Percentiles rank a stretch among this genome's conserved stretches.
These are phyloP conservation scores for Distichodus sexfasciatus DNA, from an alignment of 2,797 vertebrate genomes.

Conservation along the genomic window DNA sequence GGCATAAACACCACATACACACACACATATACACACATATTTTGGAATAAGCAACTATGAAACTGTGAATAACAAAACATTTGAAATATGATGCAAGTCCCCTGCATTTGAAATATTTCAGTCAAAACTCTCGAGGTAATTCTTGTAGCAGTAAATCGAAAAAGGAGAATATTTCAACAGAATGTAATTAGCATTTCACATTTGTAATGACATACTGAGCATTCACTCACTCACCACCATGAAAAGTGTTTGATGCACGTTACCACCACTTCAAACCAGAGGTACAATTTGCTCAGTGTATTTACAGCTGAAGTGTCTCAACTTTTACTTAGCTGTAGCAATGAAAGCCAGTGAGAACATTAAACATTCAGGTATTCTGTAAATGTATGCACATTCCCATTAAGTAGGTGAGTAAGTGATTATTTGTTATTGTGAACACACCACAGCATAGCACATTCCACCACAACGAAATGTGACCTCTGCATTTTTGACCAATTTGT, in stretches of 20 bases:
- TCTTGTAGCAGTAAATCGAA: conserved; percentile 37
- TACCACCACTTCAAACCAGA: conserved; percentile 14
- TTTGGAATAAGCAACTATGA: conserved; percentile 27
- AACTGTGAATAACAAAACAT: conserved; percentile 34
- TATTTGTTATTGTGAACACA: too few relatives aligned
- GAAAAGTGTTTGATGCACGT: conserved; percentile 17
- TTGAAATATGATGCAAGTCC: conserved; percentile 45
- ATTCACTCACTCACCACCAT: conserved; percentile 4
- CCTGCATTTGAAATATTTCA: conserved; percentile 40
- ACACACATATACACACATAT: not conserved
- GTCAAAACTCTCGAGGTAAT: conserved; percentile 27
- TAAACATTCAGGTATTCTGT: not conserved
- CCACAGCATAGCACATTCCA: too few relatives aligned
- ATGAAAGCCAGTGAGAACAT: not conserved
- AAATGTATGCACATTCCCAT: too few relatives aligned
- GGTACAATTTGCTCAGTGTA: conserved; percentile 9
- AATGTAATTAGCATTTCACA: conserved; percentile 40
- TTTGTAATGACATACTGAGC: conserved; percentile 31
- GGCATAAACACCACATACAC: not conserved
- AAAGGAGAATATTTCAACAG: conserved; percentile 26
- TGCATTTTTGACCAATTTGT: too few relatives aligned
- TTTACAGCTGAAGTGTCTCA: not conserved
- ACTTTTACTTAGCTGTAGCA: not conserved
- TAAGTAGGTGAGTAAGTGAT: too few relatives aligned
- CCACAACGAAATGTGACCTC: too few relatives aligned